phyloP scores from a whole-genome alignment of 2,888 invertebrate genomes.

The Thera obeliscata region DNA sequence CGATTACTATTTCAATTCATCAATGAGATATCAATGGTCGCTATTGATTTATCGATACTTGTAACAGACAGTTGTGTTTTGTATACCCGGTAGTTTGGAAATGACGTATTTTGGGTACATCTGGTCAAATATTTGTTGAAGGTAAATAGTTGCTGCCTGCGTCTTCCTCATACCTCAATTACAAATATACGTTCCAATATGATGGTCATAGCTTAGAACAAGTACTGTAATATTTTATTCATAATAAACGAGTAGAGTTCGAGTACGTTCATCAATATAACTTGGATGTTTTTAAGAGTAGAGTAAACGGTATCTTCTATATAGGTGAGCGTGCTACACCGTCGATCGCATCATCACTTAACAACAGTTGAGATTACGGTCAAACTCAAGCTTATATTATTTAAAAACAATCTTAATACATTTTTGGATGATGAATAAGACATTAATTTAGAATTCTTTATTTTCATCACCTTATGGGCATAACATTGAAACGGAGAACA shows the following conservation, averaged over 20 bases:
- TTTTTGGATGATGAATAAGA: slow-evolving; percentile 3
- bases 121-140: slow-evolving; percentile 14
- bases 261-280: too few relatives aligned
- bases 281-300: too few relatives aligned
- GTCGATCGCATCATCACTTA: too few relatives aligned
- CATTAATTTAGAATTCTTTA: slow-evolving; percentile 17
- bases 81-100: neutral
- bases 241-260: too few relatives aligned
- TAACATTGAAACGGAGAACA: slow-evolving; percentile 42
- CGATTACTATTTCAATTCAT: slow-evolving; percentile 33
- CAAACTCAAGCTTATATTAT: too few relatives aligned
- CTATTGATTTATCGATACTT: slow-evolving; percentile 23
- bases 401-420: too few relatives aligned
- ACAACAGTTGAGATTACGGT: too few relatives aligned
- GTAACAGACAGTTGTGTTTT: slow-evolving; percentile 17
- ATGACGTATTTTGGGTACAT: slow-evolving; percentile 6
- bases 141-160: neutral
- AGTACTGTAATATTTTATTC: too few relatives aligned
- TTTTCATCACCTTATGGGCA: slow-evolving; percentile 20
- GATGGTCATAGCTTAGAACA: too few relatives aligned
- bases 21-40: slow-evolving; percentile 48
- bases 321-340: too few relatives aligned
- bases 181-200: neutral
- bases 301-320: too few relatives aligned
- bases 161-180: neutral